phyloP scores from a whole-genome alignment of 2,888 invertebrate genomes.

The Monoplex corrugatus region DNA sequence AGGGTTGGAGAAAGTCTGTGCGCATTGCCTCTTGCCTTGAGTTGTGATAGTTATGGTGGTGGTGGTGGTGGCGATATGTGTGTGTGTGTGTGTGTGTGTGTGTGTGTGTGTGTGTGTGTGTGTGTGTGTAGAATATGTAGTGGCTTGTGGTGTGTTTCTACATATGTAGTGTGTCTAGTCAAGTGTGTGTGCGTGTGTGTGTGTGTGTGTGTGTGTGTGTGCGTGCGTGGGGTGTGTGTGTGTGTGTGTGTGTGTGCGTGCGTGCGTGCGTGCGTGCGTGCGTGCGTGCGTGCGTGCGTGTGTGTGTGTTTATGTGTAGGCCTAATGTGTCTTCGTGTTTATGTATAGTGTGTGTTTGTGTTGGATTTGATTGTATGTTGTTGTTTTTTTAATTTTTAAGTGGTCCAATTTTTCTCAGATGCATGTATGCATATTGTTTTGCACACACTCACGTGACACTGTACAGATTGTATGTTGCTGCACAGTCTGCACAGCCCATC shows the following conservation, averaged over 20 bases:
- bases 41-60: too few species aligned
- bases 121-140: neutral
- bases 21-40: neutral
- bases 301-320: neutral
- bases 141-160: too few species aligned
- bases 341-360: neutral
- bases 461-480: too few species aligned
- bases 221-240: neutral
- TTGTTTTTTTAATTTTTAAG: neutral
- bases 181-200: neutral
- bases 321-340: neutral
- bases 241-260: conserved; percentile 9
- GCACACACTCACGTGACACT: too few species aligned
- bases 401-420: neutral
- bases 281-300: neutral
- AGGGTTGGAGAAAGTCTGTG: neutral
- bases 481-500: too few species aligned
- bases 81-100: neutral
- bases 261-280: neutral
- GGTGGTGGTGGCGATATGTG: too few species aligned
- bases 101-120: conserved; percentile 19
- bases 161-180: too few species aligned
- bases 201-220: neutral
- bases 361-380: neutral
- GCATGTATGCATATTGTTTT: too few species aligned